Evolutionary conservation across 2,888 invertebrate species (phyloP), one percentile per base, ranked within the genome.

Genomic region (Tetropium fuscum): DNA sequence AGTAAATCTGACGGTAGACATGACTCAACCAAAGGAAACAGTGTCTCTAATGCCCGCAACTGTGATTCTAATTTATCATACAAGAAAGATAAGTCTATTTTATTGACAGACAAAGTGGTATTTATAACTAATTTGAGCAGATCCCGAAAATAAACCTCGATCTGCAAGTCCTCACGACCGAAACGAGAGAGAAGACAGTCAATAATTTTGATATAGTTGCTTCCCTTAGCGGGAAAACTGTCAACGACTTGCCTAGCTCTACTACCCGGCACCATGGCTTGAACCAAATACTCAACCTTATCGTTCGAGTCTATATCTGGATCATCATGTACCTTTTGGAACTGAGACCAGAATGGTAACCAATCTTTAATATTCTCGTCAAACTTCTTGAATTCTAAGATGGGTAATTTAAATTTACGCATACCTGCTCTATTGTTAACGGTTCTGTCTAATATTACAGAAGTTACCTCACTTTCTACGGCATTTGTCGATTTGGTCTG

Each of bases 21-120:
- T 0, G 71, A 73, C 47, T 74, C 75, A 13, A 73, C 71, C 4
- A 76, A 56, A 1, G 74, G 76, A 54, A 70, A 74, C n/a, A 73
- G 38, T 51, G 69, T 72, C 3, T 68, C n/a, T n/a, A n/a, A 64
- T 4, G 68, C 66, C 41, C n/a, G n/a, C 60, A 72, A 51, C 68
- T 72, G 3, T 47, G 2, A 60, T 43, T 74, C 71, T 7, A 76
- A 47, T 40, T 69, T 60, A 55, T 74, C 72, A 53, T 70, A 72
- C 4, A 71, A 7, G 7, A 34, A 45, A 34, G 56, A 44, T 1
- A 71, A 16, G 10, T 60, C 49, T 6, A 34, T 3, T 7, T 45
- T 64, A 30, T 53, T 19, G 16, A 19, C n/a, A 2, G 57, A 41
- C 3, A 58, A 3, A n/a, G 66, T 57, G 13, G 68, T 71, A n/a